Conservation (phyloP, 2,888 invertebrate species). For the Caprella mutica region DNA sequence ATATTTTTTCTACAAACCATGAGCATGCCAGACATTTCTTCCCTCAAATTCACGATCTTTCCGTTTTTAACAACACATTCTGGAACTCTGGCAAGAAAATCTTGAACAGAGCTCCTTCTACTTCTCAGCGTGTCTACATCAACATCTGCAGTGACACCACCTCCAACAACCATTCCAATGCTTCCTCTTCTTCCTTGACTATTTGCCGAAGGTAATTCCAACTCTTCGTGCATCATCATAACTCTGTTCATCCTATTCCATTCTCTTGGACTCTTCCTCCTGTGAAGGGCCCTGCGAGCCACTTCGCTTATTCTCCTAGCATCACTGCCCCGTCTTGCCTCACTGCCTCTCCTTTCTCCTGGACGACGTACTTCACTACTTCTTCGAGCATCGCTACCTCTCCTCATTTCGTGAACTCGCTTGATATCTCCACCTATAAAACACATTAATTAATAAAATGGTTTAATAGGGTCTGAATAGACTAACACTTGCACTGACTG, state of each 20-base stretch:
- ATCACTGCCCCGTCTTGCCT: conserved; percentile 24
- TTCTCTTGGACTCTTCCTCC: conserved; percentile 27
- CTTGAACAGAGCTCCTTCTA: conserved; percentile 27
- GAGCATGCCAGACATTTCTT: conserved; percentile 33
- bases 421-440: no score
- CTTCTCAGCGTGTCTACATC: conserved; percentile 30
- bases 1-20: conserved; percentile 15
- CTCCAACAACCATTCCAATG: conserved; percentile 20
- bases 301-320: conserved; percentile 25
- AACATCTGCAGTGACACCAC: conserved; percentile 16
- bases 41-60: conserved; percentile 30
- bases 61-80: conserved; percentile 34
- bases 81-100: conserved; percentile 32
- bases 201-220: conserved; percentile 25
- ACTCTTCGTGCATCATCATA: conserved; percentile 22
- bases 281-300: conserved; percentile 15
- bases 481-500: no score
- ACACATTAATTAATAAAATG: no score
- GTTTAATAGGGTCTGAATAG: no score
- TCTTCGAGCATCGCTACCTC: conserved; percentile 15
- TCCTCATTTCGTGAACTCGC: neutral
- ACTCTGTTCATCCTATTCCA: conserved; percentile 33
- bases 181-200: conserved; percentile 29
- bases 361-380: conserved; percentile 25
- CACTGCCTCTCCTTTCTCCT: conserved; percentile 21